Percentiles rank a stretch among this genome's conserved stretches.
Evolutionary conservation across 1,140 invertebrate genomes (phyloP).

Genomic region (Drosophila pruinosa): DNA sequence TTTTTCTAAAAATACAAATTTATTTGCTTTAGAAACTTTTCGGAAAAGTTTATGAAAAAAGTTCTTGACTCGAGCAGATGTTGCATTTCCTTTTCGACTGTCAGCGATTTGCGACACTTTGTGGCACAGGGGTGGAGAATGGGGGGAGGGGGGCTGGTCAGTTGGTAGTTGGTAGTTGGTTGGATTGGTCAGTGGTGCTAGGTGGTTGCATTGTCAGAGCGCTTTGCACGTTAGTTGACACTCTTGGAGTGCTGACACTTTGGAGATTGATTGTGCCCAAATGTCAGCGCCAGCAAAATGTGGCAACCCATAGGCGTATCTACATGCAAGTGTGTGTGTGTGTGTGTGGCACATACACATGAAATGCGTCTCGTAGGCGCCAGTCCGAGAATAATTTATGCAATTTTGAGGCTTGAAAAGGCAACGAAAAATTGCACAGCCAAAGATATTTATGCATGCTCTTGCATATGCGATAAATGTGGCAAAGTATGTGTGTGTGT

Average conservation of each 20-base stretch:
- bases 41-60: not conserved
- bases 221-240: slow-evolving; percentile 46
- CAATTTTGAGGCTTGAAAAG: slow-evolving; percentile 41
- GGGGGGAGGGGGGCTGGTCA: not conserved
- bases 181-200: not conserved
- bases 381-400: slow-evolving; percentile 70
- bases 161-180: not conserved
- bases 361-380: slow-evolving; percentile 66
- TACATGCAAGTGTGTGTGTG: not conserved
- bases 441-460: slow-evolving; percentile 34
- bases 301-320: not conserved
- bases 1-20: not conserved
- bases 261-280: slow-evolving; percentile 31
- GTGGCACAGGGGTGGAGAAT: not conserved
- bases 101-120: slow-evolving; percentile 4
- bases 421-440: slow-evolving; percentile 41
- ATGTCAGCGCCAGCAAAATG: slow-evolving; percentile 21
- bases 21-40: not conserved
- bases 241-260: slow-evolving; percentile 52
- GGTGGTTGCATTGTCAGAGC: not conserved
- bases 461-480: slow-evolving; percentile 2
- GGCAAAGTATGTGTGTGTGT: not conserved
- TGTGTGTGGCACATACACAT: slow-evolving; percentile 25
- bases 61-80: not conserved
- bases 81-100: not conserved